phyloP scores from a whole-genome alignment of 2,113 vertebrate genomes.

The Diadophis punctatus region DNA sequence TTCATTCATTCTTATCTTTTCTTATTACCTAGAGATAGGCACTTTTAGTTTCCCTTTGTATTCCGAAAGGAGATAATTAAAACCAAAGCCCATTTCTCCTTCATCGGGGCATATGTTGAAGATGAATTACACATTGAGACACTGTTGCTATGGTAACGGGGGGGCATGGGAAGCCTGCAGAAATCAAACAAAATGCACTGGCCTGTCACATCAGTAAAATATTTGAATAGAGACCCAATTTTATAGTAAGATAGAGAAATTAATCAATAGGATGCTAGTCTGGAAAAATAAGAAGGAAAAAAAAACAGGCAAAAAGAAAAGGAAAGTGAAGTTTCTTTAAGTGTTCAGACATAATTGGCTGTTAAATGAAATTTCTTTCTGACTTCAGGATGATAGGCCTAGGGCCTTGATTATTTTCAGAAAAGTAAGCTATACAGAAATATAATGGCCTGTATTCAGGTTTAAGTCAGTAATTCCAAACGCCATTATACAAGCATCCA shows the following conservation, averaged over 20 bases:
- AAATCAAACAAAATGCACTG: not conserved
- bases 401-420: not conserved
- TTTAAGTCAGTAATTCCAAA: not conserved
- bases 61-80: not conserved
- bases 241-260: not conserved
- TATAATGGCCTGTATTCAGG: not conserved
- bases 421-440: not conserved
- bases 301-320: not conserved
- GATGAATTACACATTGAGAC: not conserved
- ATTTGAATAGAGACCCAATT: not conserved
- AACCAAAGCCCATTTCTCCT: not conserved
- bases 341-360: not conserved
- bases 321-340: not conserved
- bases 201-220: constrained; percentile 4
- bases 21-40: not conserved
- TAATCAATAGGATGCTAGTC: not conserved
- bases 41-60: not conserved
- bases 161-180: not conserved
- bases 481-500: not conserved
- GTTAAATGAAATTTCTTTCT: not conserved
- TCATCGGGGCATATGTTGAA: not conserved
- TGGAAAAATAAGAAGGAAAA: not conserved
- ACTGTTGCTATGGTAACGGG: not conserved
- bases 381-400: not conserved
- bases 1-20: not conserved